A percentile compares a stretch with the other conserved stretches of the same genome.
phyloP scores from a whole-genome alignment of 1,140 invertebrate genomes.

The Eriocheir sinensis region DNA sequence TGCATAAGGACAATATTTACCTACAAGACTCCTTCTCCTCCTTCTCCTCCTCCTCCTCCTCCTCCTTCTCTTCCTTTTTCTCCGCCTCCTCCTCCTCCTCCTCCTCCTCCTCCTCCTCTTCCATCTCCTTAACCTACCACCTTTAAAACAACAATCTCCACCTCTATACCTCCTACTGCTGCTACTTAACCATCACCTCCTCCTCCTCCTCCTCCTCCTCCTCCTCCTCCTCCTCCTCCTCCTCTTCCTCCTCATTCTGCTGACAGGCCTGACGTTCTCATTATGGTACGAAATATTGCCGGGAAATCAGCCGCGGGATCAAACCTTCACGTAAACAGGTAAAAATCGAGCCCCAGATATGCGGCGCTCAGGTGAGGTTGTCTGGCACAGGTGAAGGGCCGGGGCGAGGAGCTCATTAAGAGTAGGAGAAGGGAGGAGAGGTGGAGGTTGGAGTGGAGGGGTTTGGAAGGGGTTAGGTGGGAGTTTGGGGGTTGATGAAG shows the following conservation, averaged over 20 bases:
- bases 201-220: background rate
- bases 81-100: background rate
- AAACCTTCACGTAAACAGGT: slow-evolving; percentile 13
- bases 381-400: background rate
- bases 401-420: background rate
- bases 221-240: background rate
- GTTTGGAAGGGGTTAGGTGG: too few relatives aligned
- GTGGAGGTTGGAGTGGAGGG: too few relatives aligned
- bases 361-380: background rate
- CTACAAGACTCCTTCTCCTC: too few relatives aligned
- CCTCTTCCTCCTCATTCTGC: background rate
- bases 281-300: background rate
- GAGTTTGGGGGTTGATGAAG: too few relatives aligned
- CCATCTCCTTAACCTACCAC: background rate
- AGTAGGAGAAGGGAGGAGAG: background rate
- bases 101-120: background rate
- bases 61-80: background rate
- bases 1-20: too few relatives aligned
- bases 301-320: background rate
- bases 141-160: too few relatives aligned
- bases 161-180: too few relatives aligned
- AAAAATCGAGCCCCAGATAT: background rate
- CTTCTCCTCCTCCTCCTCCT: background rate
- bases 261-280: slow-evolving; percentile 7
- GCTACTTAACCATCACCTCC: background rate